Base-by-base conservation (phyloP, 2,888 invertebrate species). In the Thereva nobilitata region DNA sequence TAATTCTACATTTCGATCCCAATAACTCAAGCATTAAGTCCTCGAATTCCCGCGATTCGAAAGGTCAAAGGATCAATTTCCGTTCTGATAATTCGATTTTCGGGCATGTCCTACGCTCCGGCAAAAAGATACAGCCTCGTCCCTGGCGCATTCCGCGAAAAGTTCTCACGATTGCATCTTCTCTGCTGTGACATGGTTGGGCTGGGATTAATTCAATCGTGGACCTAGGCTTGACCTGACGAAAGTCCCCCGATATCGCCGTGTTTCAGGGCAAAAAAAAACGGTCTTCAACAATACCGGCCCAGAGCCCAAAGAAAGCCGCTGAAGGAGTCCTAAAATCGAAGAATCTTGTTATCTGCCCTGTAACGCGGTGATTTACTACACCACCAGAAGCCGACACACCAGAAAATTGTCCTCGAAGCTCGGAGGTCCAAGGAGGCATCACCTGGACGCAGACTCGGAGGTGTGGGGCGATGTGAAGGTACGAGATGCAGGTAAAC, bases 351-450 rank as follows among this genome's bases (percentile, higher is more conserved):
- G 70, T 70, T 70, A 70, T 70, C 70, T 70, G 67, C 67, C 70
- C 70, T 70, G 70, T 68, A 66, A 56, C 41, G 12, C 41, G 12
- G 70, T 70, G 70, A 70, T 70, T 70, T 70, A 70, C 70, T 67
- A 70, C 64, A 67, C 54, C 66, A 70, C 70, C 70, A 70, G 70
- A 70, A 70, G 70, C 70, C 70, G 70, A 68, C 70, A 67, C 67
- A 67, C 69, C 65, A 67, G 56, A 69, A 57, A 69, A 64, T 66
- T 69, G 67, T 69, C 67, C 67, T 66, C 61, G 37, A 42, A 57
- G 64, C 50, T 50, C 41, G 40, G 61, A 49, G 37, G 41, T 49
- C 41, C 50, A 23, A 23, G 23, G 23, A 23, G 57, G 45, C 12
- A 41, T 50, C 61, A 50, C 38, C 38, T 50, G 50, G 40, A 12